Evolutionary conservation across 2,113 vertebrate genomes (phyloP).

Genomic region (Desmodus rotundus): DNA sequence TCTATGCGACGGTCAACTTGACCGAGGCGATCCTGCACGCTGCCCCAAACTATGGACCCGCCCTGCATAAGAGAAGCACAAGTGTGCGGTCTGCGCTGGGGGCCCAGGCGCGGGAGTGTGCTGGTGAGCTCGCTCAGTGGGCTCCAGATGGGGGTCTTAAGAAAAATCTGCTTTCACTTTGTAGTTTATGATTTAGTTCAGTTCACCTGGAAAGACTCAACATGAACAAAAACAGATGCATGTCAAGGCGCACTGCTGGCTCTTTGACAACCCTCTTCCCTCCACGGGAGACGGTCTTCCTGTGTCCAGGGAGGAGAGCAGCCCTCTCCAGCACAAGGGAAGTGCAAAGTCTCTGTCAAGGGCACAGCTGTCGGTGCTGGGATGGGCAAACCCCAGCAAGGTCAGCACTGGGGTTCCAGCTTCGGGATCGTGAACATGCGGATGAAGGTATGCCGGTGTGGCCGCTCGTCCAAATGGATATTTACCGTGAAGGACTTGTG

Average conservation of each 20-base stretch:
- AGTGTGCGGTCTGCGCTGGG: too few relatives aligned
- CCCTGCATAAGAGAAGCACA: background rate
- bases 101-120: background rate
- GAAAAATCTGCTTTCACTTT: conserved; percentile 63
- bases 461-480: conserved; percentile 26
- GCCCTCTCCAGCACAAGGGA: background rate
- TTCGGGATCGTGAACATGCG: background rate
- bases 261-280: conserved; percentile 61
- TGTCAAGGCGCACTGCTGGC: conserved; percentile 1
- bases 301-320: background rate
- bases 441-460: background rate
- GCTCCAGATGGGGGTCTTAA: background rate
- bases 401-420: background rate
- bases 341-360: background rate
- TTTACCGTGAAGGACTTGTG: conserved; percentile 45
- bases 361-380: background rate
- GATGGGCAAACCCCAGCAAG: background rate
- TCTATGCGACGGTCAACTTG: background rate
- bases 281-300: conserved; percentile 7
- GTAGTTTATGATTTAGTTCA: conserved; percentile 58
- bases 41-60: background rate
- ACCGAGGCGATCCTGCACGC: background rate
- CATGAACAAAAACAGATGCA: conserved; percentile 66
- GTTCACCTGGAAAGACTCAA: conserved; percentile 78
- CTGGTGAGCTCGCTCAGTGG: background rate